phyloP scores from a whole-genome alignment of 1,140 invertebrate species.

The Palaemon carinicauda region DNA sequence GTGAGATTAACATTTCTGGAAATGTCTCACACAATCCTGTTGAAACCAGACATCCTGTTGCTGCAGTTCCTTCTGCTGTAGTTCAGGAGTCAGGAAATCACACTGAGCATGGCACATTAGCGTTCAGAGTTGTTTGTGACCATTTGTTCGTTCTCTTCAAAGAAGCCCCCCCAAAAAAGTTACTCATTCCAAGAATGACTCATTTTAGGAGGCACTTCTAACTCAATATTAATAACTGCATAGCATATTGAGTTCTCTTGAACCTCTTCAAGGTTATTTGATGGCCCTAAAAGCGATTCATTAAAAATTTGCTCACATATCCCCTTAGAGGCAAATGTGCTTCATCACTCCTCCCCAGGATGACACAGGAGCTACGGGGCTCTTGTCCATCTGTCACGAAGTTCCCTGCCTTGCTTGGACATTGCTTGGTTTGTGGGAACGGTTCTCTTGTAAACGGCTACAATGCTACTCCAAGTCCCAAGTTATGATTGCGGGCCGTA shows the following conservation, averaged over 20 bases:
- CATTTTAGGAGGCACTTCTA: slow-evolving; percentile 16
- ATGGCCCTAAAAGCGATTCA: background rate
- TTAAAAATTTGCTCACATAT: background rate
- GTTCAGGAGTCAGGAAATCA: slow-evolving; percentile 50
- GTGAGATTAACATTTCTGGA: slow-evolving; percentile 52
- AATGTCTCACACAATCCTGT: slow-evolving; percentile 50
- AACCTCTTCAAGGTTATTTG: slow-evolving; percentile 1
- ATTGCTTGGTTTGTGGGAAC: slow-evolving; percentile 28
- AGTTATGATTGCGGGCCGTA: background rate
- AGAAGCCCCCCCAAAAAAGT: slow-evolving; percentile 15
- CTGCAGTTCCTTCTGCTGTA: slow-evolving; percentile 48
- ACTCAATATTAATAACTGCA: background rate
- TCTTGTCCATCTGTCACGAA: background rate
- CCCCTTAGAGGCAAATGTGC: slow-evolving; percentile 16
- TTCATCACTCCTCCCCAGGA: background rate
- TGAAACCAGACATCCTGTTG: slow-evolving; percentile 48
- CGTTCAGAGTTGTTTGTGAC: slow-evolving; percentile 45
- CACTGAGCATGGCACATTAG: slow-evolving; percentile 47
- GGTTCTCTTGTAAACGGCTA: background rate
- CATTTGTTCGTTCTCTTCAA: slow-evolving; percentile 42
- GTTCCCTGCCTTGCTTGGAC: slow-evolving; percentile 15
- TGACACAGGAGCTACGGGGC: slow-evolving; percentile 1
- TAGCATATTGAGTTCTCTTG: background rate
- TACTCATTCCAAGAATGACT: background rate
- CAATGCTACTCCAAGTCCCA: slow-evolving; percentile 18